Evolutionary conservation across 1,140 invertebrate genomes (phyloP).

Genomic region (Sipha flava): DNA sequence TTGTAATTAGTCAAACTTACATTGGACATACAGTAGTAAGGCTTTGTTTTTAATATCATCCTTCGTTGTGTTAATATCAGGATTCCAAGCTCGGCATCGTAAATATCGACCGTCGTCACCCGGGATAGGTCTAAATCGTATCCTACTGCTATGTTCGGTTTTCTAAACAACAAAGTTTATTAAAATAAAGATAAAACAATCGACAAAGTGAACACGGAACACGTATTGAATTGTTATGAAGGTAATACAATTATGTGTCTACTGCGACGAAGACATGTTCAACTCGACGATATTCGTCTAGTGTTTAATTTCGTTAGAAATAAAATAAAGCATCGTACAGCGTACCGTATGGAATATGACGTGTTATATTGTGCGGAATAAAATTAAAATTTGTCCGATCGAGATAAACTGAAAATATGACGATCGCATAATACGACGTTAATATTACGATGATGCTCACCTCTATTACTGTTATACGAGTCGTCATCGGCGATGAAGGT

Average conservation of each 20-base stretch:
- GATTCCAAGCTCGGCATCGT: constrained; percentile 77
- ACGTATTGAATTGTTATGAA: not conserved
- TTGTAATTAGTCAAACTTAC: not conserved
- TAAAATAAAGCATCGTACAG: too few species aligned
- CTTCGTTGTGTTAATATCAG: constrained; percentile 56
- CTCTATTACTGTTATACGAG: not conserved
- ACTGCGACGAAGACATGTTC: too few species aligned
- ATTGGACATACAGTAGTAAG: not conserved
- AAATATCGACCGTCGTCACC: constrained; percentile 73
- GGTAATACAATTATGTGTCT: too few species aligned
- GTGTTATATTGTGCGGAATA: too few species aligned
- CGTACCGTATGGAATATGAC: too few species aligned
- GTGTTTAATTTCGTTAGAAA: too few species aligned
- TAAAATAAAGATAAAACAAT: not conserved
- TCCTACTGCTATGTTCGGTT: constrained; percentile 63
- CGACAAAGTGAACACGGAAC: not conserved
- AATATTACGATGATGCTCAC: not conserved
- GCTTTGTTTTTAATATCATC: constrained; percentile 14
- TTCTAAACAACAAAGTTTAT: not conserved
- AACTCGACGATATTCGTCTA: too few species aligned
- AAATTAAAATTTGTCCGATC: too few species aligned
- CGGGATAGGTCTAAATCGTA: constrained; percentile 61
- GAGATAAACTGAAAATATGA: too few species aligned
- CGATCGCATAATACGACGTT: not conserved
- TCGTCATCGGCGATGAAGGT: not conserved